A percentile compares a stretch with the other conserved stretches of the same genome.
phyloP scores from a whole-genome alignment of 1,140 invertebrate genomes.

The Zophobas morio region DNA sequence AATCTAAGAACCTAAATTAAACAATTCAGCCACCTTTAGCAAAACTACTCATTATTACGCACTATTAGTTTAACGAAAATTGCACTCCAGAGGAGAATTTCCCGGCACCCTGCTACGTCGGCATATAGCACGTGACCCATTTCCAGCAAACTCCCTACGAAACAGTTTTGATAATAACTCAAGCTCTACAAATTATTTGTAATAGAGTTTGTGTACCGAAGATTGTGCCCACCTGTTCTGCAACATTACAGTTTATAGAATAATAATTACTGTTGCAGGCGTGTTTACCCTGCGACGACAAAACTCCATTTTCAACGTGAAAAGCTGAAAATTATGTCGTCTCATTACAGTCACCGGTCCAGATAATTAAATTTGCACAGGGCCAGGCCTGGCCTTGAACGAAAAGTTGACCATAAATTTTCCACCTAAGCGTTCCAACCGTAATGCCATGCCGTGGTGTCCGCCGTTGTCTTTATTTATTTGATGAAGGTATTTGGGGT shows the following conservation, averaged over 20 bases:
- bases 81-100: constrained; percentile 35
- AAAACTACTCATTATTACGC: constrained; percentile 22
- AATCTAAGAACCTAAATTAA: constrained; percentile 13
- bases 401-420: constrained; percentile 41
- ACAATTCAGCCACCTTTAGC: constrained; percentile 20
- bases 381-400: constrained; percentile 29
- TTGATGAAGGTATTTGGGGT: constrained; percentile 5
- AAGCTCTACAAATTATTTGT: constrained; percentile 30
- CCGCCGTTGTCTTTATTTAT: constrained; percentile 13
- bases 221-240: constrained; percentile 26
- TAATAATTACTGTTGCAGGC: constrained; percentile 16
- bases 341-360: constrained; percentile 41
- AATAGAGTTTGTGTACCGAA: background rate
- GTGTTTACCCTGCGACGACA: constrained; percentile 6
- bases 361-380: constrained; percentile 41
- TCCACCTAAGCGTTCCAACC: constrained; percentile 20
- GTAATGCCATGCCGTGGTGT: background rate
- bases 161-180: constrained; percentile 30
- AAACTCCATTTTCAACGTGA: constrained; percentile 24
- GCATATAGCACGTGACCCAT: constrained; percentile 15
- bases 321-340: constrained; percentile 42
- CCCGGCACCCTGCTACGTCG: background rate
- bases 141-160: constrained; percentile 17
- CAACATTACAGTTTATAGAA: constrained; percentile 10
- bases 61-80: constrained; percentile 27